These are phyloP conservation scores for Opisthocomus hoazin DNA, from an alignment of 2,113 vertebrate species.

Conservation along the genomic window DNA sequence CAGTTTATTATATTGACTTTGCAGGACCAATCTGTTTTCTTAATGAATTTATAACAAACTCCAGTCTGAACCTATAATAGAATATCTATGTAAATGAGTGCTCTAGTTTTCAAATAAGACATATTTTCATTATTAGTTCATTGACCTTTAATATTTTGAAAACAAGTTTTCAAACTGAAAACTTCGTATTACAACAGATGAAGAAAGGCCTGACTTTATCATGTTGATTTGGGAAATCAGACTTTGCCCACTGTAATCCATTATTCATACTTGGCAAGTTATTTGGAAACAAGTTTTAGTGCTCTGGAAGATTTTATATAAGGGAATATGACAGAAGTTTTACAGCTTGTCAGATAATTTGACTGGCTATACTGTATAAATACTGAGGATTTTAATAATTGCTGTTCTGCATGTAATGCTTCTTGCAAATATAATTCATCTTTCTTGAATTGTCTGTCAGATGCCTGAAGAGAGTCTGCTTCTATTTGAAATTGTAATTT, in stretches of 20 bases:
- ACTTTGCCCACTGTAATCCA: background rate
- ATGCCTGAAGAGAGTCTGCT: background rate
- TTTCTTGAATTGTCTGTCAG: slow-evolving; percentile 6
- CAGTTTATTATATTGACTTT: background rate
- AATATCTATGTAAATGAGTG: background rate
- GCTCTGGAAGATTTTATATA: background rate
- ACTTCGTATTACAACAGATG: background rate
- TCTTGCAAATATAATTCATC: background rate
- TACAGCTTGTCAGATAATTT: slow-evolving; percentile 35
- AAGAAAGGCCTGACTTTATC: background rate
- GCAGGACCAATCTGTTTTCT: accelerated
- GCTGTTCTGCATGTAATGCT: background rate
- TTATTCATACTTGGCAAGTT: background rate
- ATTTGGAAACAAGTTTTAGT: slow-evolving; percentile 2
- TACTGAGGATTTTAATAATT: slow-evolving; percentile 24
- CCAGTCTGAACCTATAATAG: background rate
- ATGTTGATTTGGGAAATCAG: background rate
- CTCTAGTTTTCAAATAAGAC: background rate
- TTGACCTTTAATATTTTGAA: background rate
- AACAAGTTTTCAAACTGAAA: background rate
- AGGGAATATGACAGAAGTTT: slow-evolving; percentile 12
- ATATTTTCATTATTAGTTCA: background rate
- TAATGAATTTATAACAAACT: background rate
- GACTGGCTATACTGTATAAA: background rate
- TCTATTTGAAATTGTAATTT: slow-evolving; percentile 8